A percentile compares a stretch with the other conserved stretches of the same genome.
Evolutionary conservation across 23 tunicate genomes (phyloP).

Genomic region (Styela plicata): DNA sequence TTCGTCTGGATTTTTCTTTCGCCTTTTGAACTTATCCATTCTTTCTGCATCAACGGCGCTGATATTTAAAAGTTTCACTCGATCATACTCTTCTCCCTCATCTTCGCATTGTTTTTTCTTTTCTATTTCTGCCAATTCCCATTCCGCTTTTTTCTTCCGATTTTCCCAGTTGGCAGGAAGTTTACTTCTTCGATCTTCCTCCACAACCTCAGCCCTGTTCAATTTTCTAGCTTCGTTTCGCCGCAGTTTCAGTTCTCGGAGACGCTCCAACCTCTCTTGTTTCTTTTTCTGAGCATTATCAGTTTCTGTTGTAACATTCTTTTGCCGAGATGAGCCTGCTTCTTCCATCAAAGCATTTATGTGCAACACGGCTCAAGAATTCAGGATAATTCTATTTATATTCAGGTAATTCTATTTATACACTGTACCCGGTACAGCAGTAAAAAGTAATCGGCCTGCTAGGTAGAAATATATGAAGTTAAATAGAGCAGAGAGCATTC

Average conservation of each 20-base stretch:
- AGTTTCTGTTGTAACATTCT: background rate
- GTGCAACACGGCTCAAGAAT: too few species aligned
- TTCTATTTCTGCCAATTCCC: conserved; percentile 67
- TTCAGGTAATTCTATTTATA: too few species aligned
- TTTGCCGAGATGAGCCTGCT: background rate
- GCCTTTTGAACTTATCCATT: conserved; percentile 32
- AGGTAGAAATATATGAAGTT: too few species aligned
- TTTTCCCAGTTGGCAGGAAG: conserved; percentile 83
- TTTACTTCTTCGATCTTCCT: conserved; percentile 77
- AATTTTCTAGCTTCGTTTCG: conserved; percentile 61
- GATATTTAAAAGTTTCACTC: conserved; percentile 47
- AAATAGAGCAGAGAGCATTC: too few species aligned
- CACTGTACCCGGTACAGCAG: too few species aligned
- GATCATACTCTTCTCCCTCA: conserved; percentile 67
- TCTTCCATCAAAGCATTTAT: background rate
- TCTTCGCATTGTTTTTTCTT: conserved; percentile 65
- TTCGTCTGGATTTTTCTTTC: conserved; percentile 71
- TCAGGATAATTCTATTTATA: too few species aligned
- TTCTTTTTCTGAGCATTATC: background rate
- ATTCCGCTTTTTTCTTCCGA: conserved; percentile 72
- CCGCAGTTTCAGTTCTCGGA: conserved; percentile 39
- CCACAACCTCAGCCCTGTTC: conserved; percentile 85
- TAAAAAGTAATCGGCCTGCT: too few species aligned
- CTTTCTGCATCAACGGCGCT: conserved; percentile 79
- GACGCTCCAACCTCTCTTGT: conserved; percentile 26